Evolutionary conservation across 2,888 invertebrate species (phyloP).

Genomic region (Dicyrtoma fusca): DNA sequence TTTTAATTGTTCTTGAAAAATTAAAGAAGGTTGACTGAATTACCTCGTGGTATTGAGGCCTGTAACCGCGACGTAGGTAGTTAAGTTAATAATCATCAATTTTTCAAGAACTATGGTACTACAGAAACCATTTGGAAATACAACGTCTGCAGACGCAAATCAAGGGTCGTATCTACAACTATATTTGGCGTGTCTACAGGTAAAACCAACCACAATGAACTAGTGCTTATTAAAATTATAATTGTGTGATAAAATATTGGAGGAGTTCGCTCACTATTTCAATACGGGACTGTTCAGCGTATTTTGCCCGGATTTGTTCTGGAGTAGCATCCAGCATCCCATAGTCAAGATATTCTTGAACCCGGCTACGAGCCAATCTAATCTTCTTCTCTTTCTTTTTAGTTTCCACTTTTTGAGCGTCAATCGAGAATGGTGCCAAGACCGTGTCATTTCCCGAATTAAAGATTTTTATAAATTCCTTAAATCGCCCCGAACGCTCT

Average conservation of each 20-base stretch:
- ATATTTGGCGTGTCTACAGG: no score
- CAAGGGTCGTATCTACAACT: no score
- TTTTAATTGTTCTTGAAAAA: no score
- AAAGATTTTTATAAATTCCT: slow-evolving; percentile 46
- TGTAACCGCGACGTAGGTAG: no score
- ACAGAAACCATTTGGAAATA: no score
- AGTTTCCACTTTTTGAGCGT: neutral
- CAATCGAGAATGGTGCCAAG: slow-evolving; percentile 8
- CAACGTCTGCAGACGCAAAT: no score
- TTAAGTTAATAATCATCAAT: no score
- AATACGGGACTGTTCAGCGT: slow-evolving; percentile 35
- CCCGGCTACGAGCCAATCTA: slow-evolving; percentile 22
- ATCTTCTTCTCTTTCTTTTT: slow-evolving; percentile 3
- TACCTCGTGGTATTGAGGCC: no score
- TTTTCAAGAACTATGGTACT: no score
- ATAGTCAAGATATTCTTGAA: slow-evolving; percentile 48
- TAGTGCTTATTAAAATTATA: neutral
- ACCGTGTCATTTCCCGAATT: slow-evolving; percentile 42
- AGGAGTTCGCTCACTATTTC: slow-evolving; percentile 28
- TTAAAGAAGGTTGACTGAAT: no score
- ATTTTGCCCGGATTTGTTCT: slow-evolving; percentile 26
- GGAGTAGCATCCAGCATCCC: slow-evolving; percentile 43
- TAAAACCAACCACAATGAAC: no score
- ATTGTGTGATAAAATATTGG: neutral
- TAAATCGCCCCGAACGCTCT: slow-evolving; percentile 63